Conservation (phyloP, 2,797 vertebrate species). For the Coccyzus lansbergi region DNA sequence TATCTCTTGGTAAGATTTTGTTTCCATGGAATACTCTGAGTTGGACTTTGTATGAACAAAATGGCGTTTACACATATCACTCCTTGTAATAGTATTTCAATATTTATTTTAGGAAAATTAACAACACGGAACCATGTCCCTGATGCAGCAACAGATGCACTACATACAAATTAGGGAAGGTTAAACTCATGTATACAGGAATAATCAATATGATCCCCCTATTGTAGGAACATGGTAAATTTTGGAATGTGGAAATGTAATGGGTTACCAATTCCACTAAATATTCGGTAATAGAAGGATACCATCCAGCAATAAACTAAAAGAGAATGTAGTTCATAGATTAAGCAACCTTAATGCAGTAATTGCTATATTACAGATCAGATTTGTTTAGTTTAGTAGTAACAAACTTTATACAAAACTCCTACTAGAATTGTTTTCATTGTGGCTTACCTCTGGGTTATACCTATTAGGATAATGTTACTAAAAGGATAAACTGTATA, state of each 20-base stretch:
- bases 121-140: background rate
- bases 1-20: background rate
- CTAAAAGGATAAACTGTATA: background rate
- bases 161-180: background rate
- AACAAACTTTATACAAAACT: background rate
- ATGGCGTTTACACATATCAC: background rate
- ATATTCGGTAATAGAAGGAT: background rate
- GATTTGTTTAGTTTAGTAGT: background rate
- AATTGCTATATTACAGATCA: background rate
- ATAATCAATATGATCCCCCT: background rate
- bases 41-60: background rate
- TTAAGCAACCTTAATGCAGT: background rate
- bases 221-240: background rate
- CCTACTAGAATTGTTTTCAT: background rate
- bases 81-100: background rate
- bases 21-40: background rate
- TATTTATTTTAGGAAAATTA: conserved; percentile 15
- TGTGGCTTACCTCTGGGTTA: background rate
- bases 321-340: background rate
- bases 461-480: background rate
- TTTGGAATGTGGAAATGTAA: background rate
- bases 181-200: background rate
- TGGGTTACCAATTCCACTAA: background rate
- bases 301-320: background rate
- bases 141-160: background rate